Percentiles rank a stretch among this genome's conserved stretches.
Conservation (phyloP, 2,113 vertebrate genomes). For the Cynoglossus semilaevis region DNA sequence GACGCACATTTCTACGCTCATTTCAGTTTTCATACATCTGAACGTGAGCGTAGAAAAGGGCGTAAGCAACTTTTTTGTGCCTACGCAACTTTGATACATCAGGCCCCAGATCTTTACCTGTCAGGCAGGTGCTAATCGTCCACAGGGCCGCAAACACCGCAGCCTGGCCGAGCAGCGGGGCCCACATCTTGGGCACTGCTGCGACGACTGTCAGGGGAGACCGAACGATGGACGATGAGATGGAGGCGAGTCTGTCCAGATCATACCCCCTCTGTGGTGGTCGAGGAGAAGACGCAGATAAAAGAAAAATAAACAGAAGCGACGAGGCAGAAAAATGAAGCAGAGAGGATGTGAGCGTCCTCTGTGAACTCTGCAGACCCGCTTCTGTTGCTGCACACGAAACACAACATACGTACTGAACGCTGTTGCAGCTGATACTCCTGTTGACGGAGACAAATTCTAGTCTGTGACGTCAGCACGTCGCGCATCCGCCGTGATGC, state of each 20-base stretch:
- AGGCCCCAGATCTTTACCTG: slow-evolving; percentile 62
- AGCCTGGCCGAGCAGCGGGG: slow-evolving; percentile 49
- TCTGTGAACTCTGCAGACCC: not conserved
- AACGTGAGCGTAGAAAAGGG: too few relatives aligned
- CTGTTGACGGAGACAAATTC: slow-evolving; percentile 21
- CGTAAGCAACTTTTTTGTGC: too few relatives aligned
- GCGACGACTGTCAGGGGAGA: slow-evolving; percentile 36
- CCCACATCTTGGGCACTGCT: slow-evolving; percentile 59
- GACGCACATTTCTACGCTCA: too few relatives aligned
- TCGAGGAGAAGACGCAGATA: slow-evolving; percentile 17
- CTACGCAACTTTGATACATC: too few relatives aligned
- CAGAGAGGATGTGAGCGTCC: not conserved
- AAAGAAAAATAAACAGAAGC: not conserved
- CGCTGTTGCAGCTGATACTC: not conserved
- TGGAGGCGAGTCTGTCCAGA: slow-evolving; percentile 30
- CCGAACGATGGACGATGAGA: slow-evolving; percentile 9
- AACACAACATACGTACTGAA: too few relatives aligned
- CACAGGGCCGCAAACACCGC: slow-evolving; percentile 37
- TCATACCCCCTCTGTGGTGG: slow-evolving; percentile 56
- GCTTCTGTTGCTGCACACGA: not conserved
- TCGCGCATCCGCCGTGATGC: slow-evolving; percentile 4
- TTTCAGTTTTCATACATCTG: too few relatives aligned
- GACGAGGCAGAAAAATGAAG: not conserved
- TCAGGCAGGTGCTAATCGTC: slow-evolving; percentile 51
- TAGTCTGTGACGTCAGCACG: slow-evolving; percentile 55